A percentile compares a stretch with the other conserved stretches of the same genome.
Evolutionary conservation across 2,113 vertebrate genomes (phyloP).

Genomic region (Bubo blakistoni): DNA sequence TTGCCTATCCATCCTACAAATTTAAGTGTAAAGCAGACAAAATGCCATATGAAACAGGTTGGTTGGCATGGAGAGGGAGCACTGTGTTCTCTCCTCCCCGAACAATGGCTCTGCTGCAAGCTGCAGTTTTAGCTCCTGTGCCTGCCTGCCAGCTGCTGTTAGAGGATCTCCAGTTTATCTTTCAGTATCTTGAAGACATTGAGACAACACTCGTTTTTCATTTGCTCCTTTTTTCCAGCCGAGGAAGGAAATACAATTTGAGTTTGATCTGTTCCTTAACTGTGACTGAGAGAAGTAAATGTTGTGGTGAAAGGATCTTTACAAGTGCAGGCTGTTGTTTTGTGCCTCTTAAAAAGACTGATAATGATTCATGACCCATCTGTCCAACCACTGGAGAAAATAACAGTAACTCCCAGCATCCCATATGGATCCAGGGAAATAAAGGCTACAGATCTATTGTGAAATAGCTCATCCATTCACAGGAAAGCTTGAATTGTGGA

Average conservation of each 20-base stretch:
- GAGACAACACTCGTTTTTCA: neutral
- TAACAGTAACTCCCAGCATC: neutral
- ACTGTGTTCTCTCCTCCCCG: neutral
- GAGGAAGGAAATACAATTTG: neutral
- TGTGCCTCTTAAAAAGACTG: neutral
- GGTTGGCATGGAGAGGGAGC: neutral
- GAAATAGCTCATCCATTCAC: slow-evolving; percentile 45
- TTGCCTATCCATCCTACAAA: neutral
- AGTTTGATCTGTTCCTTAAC: neutral
- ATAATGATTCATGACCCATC: neutral
- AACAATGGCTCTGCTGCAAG: accelerated
- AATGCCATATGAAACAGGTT: neutral
- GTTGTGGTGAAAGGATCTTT: neutral
- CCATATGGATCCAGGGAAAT: neutral
- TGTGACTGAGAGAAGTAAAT: neutral
- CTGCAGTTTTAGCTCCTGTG: neutral
- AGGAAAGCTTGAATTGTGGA: neutral
- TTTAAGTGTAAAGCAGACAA: neutral
- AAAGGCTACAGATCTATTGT: neutral
- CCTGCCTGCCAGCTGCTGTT: accelerated
- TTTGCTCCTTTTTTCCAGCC: neutral
- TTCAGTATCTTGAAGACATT: neutral
- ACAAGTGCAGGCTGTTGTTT: neutral
- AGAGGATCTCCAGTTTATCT: neutral
- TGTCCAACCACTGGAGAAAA: neutral